Evolutionary conservation across 2,888 invertebrate genomes (phyloP).

Genomic region (Drosophila maculinotata): DNA sequence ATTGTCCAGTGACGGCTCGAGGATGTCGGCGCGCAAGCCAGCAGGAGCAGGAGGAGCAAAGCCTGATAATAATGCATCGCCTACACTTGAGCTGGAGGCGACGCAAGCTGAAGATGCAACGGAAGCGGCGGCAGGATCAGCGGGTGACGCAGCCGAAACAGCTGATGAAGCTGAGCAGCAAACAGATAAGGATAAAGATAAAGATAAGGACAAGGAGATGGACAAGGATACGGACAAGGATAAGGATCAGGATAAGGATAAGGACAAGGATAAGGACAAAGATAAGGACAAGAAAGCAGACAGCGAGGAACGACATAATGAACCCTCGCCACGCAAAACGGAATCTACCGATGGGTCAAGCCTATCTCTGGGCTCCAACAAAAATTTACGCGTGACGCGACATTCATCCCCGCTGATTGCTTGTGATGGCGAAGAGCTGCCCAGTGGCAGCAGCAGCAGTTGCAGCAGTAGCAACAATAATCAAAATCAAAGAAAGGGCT

Average conservation of each 20-base stretch:
- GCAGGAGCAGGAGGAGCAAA: slow-evolving; percentile 33
- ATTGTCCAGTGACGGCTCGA: slow-evolving; percentile 59
- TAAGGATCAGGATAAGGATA: slow-evolving; percentile 22
- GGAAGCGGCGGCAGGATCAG: slow-evolving; percentile 5
- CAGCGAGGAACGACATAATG: background rate
- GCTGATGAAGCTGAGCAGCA: slow-evolving; percentile 25
- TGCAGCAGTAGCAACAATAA: slow-evolving; percentile 11
- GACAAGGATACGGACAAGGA: slow-evolving; percentile 14
- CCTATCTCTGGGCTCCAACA: slow-evolving; percentile 17
- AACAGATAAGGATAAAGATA: slow-evolving; percentile 28
- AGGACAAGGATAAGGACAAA: slow-evolving; percentile 29
- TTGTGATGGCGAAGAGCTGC: slow-evolving; percentile 51
- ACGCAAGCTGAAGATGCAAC: background rate
- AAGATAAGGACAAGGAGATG: slow-evolving; percentile 16
- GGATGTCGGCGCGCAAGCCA: slow-evolving; percentile 70
- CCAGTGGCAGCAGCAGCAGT: slow-evolving; percentile 30
- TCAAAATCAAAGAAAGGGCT: slow-evolving; percentile 53
- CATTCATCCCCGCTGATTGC: slow-evolving; percentile 73
- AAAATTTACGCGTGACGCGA: slow-evolving; percentile 70
- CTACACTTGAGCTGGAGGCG: slow-evolving; percentile 30
- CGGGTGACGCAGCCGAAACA: slow-evolving; percentile 38
- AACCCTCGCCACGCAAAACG: slow-evolving; percentile 2
- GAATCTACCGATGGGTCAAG: slow-evolving; percentile 29
- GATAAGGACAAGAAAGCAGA: too few relatives aligned
- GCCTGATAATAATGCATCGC: slow-evolving; percentile 34